Percentiles rank a stretch among this genome's conserved stretches.
phyloP scores from a whole-genome alignment of 2,888 invertebrate genomes.

The Dynastes grantii region DNA sequence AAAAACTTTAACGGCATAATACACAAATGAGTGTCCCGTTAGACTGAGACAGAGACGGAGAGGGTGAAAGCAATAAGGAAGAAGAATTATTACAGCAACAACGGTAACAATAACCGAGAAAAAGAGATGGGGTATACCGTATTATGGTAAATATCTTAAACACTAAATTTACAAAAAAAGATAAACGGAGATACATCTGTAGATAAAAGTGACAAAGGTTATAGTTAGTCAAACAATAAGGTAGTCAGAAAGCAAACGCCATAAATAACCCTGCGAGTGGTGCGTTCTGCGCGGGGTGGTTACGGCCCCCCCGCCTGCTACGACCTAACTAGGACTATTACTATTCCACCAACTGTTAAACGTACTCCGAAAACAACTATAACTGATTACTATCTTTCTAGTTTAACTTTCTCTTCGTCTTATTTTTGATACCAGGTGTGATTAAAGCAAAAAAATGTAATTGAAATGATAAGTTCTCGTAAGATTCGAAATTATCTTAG shows the following conservation, averaged over 20 bases:
- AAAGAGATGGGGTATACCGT: conserved; percentile 37
- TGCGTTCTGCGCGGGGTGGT: conserved; percentile 61
- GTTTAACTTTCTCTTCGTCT: conserved; percentile 62
- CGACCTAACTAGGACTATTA: conserved; percentile 61
- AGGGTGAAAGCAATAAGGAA: neutral
- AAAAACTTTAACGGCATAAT: conserved; percentile 44
- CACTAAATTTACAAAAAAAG: conserved; percentile 69
- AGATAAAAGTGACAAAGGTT: conserved; percentile 71
- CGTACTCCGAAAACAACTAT: conserved; percentile 64
- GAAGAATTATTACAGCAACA: conserved; percentile 35
- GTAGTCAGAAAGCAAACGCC: conserved; percentile 68
- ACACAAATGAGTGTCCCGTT: conserved; percentile 37
- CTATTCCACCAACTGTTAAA: conserved; percentile 59
- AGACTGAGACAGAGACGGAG: conserved; percentile 15
- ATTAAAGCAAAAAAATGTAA: no score
- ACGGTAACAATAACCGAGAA: conserved; percentile 25
- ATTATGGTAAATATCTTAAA: conserved; percentile 67
- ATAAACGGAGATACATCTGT: conserved; percentile 69
- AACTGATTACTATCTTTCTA: conserved; percentile 65
- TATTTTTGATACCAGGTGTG: no score
- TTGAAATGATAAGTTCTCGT: no score
- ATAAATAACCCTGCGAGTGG: conserved; percentile 69
- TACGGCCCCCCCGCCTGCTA: conserved; percentile 61
- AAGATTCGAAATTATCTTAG: no score
- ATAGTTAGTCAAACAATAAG: conserved; percentile 71